Base-by-base conservation (phyloP, 2,113 vertebrate species). In the Protobothrops flavoviridis region DNA sequence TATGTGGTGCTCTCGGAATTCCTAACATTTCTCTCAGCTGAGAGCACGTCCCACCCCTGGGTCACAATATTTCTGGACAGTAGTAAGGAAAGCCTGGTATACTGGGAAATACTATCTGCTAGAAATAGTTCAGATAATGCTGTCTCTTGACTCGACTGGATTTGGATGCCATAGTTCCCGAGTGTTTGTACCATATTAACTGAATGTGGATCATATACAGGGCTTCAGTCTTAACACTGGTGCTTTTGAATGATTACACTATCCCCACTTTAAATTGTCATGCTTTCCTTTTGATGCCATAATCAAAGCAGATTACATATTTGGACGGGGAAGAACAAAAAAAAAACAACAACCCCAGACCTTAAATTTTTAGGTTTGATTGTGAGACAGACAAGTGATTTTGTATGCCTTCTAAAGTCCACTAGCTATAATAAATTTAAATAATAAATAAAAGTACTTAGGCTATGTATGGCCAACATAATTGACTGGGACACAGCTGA, bases 1-100 rank as follows among this genome's bases (percentile, higher is more conserved):
- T 94, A 87, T 89, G 74, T 93, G 95, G 93, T 91, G 92, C 95
- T 0, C 92, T 91, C 93, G 93, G 91, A 94, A 96, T 97, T 96
- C 94, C 88, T 96, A 91, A 92, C 91, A 89, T 94, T 96, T 93
- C 94, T 96, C 95, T 97, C 90, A 94, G 93, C 85, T 95, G 92
- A 95, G 94, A 93, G 94, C 94, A 96, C 92, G 94, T 94, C 94
- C 95, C 93, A 94, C 93, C 55, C 94, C 95, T 93, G 89, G 94
- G 69, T 96, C 85, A 56, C 10, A 93, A 59, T 92, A 94, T 95
- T 96, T 95, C 85, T 95, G 93, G 94, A 86, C 94, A 93, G 94
- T 95, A 93, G 93, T 94, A 94, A 96, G 95, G 92, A 94, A 97
- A 97, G 93, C 92, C 43, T 39, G 91, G 91, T 13, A 0, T 89